Evolutionary conservation across 2,113 vertebrate genomes (phyloP).

Genomic region (Zosterops lateralis): DNA sequence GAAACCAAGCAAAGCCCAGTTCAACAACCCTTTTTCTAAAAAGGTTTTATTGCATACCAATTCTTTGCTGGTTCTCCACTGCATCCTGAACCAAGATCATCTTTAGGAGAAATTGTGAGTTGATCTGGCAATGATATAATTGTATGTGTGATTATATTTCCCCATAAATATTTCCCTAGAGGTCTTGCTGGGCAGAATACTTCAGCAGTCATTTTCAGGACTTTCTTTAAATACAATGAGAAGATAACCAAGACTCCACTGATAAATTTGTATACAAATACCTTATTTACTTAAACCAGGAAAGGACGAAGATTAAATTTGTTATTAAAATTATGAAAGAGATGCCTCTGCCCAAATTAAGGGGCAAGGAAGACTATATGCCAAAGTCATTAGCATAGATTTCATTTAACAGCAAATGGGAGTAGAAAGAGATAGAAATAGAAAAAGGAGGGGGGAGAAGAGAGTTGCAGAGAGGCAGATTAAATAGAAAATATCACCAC

Average conservation of each 20-base stretch:
- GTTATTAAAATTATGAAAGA: background rate
- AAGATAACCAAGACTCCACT: background rate
- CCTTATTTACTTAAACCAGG: background rate
- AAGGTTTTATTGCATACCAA: background rate
- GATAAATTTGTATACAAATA: background rate
- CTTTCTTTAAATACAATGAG: background rate
- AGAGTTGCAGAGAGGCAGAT: background rate
- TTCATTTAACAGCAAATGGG: background rate
- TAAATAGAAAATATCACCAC: background rate
- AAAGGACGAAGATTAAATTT: background rate
- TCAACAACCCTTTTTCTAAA: background rate
- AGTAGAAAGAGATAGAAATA: background rate
- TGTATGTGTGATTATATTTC: background rate
- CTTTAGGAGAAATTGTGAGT: background rate
- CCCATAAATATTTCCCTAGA: background rate
- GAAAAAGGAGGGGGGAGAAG: background rate
- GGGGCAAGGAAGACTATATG: background rate
- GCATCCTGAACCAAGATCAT: background rate
- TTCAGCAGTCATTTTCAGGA: background rate
- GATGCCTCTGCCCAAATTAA: background rate
- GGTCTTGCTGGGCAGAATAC: background rate
- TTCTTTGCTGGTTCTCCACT: background rate
- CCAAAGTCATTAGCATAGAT: background rate
- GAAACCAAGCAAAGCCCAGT: background rate
- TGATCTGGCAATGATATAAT: rapidly evolving